These are phyloP conservation scores for Oscheius sp. DNA, from an alignment of 2,888 invertebrate species.

Conservation along the genomic window DNA sequence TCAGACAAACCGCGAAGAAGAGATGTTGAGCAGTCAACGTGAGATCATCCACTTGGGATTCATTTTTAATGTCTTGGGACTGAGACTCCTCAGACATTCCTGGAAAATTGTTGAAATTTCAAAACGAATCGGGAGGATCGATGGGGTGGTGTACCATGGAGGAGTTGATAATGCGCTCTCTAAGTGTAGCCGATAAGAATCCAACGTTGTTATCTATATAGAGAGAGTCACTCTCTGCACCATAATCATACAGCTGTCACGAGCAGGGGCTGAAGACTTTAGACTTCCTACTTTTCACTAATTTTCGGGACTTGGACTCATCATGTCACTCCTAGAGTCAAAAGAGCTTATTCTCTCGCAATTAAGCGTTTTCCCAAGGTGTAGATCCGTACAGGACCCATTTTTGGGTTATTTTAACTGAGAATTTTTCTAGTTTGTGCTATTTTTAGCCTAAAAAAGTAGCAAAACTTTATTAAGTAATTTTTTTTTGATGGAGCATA, in stretches of 20 bases:
- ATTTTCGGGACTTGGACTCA: no score
- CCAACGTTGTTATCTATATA: constrained; percentile 30
- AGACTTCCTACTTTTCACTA: no score
- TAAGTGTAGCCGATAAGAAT: constrained; percentile 29
- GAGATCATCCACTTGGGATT: constrained; percentile 10
- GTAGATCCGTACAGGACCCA: no score
- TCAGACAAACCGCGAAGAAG: constrained; percentile 10
- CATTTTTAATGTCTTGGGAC: constrained; percentile 9
- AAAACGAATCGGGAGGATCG: constrained; percentile 10
- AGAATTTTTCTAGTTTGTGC: no score
- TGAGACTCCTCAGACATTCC: constrained; percentile 23
- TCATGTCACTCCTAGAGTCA: no score
- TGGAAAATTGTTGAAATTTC: neutral
- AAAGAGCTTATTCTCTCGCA: neutral
- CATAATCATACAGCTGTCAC: constrained; percentile 24
- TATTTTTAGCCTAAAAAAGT: no score
- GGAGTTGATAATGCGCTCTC: constrained; percentile 29
- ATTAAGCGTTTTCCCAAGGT: no score
- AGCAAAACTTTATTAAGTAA: neutral
- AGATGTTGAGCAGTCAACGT: constrained; percentile 17
- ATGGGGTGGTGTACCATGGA: constrained; percentile 27
- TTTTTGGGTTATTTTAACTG: no score
- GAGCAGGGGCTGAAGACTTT: no score
- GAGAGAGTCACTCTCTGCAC: constrained; percentile 16
- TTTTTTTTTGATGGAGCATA: no score